Evolutionary conservation across 2,113 vertebrate species (phyloP).

Genomic region (Onychostoma macrolepis): DNA sequence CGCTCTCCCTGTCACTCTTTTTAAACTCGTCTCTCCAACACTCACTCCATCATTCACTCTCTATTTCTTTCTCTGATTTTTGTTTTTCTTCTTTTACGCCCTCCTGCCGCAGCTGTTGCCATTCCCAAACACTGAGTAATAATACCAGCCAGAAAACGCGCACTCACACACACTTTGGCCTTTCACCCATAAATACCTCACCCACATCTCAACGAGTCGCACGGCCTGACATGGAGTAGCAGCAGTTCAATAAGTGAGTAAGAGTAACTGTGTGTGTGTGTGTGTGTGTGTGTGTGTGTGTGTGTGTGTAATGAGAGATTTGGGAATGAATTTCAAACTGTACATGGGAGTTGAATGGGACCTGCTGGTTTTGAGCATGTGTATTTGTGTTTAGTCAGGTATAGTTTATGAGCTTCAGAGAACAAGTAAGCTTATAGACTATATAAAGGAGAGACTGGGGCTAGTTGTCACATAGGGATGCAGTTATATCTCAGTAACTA

Average conservation of each 20-base stretch:
- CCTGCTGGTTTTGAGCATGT: not conserved
- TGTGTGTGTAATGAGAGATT: not conserved
- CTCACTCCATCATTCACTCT: constrained; percentile 37
- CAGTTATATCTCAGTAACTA: not conserved
- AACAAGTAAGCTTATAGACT: not conserved
- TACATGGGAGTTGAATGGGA: not conserved
- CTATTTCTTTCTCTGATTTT: constrained; percentile 30
- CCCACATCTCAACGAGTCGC: not conserved
- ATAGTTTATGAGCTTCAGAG: not conserved
- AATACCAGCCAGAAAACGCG: constrained; percentile 6
- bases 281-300: not conserved
- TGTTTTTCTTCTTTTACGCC: constrained; percentile 28
- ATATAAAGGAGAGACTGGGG: not conserved
- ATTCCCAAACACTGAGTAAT: constrained; percentile 37
- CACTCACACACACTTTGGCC: constrained; percentile 30
- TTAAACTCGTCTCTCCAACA: constrained; percentile 14
- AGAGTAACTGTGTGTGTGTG: not conserved
- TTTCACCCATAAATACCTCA: constrained; percentile 41
- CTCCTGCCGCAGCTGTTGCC: constrained; percentile 36
- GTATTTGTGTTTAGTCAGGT: not conserved
- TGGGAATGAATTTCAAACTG: not conserved
- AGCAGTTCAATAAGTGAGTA: constrained; percentile 16
- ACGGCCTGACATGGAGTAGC: not conserved
- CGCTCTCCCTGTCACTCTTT: constrained; percentile 26
- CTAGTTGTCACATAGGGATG: not conserved